These are phyloP conservation scores for Hyles euphorbiae DNA, from an alignment of 1,140 invertebrate genomes.

Conservation along the genomic window DNA sequence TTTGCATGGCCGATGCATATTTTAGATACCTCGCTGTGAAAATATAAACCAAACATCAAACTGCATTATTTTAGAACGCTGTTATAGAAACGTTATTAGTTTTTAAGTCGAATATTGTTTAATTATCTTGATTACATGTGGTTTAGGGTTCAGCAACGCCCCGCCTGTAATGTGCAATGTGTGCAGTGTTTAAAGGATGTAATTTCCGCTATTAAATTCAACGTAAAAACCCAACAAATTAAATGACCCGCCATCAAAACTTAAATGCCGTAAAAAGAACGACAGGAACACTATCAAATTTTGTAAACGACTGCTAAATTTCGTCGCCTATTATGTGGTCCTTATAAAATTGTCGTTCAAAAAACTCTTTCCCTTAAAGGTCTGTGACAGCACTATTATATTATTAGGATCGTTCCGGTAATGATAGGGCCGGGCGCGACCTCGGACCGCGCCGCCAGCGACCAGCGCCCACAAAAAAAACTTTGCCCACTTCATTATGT, in stretches of 20 bases:
- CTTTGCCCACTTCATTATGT: conserved; percentile 63
- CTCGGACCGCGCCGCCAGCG: conserved; percentile 56
- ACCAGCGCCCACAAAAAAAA: conserved; percentile 54
- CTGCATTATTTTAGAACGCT: too few species aligned
- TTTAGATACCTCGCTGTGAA: too few species aligned
- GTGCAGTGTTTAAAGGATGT: too few species aligned
- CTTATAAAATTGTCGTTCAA: conserved; percentile 66
- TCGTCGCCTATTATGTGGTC: conserved; percentile 49
- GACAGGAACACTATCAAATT: conserved; percentile 45
- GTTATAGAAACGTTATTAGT: too few species aligned
- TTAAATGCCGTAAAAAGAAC: conserved; percentile 31
- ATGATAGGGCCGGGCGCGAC: conserved; percentile 64
- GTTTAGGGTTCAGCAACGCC: too few species aligned
- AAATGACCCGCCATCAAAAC: conserved; percentile 32
- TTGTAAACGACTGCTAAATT: conserved; percentile 60
- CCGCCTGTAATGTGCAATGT: too few species aligned
- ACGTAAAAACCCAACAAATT: conserved; percentile 31
- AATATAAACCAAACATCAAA: too few species aligned
- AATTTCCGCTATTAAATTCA: conserved; percentile 15
- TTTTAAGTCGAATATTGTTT: too few species aligned
- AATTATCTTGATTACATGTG: too few species aligned
- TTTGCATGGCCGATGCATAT: too few species aligned
- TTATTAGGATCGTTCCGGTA: conserved; percentile 72
- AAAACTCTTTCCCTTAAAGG: conserved; percentile 53
- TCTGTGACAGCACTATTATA: conserved; percentile 72